Evolutionary conservation across 2,888 invertebrate species (phyloP), one percentile per base, ranked within the genome.

Genomic region (Odontocerum albicorne): DNA sequence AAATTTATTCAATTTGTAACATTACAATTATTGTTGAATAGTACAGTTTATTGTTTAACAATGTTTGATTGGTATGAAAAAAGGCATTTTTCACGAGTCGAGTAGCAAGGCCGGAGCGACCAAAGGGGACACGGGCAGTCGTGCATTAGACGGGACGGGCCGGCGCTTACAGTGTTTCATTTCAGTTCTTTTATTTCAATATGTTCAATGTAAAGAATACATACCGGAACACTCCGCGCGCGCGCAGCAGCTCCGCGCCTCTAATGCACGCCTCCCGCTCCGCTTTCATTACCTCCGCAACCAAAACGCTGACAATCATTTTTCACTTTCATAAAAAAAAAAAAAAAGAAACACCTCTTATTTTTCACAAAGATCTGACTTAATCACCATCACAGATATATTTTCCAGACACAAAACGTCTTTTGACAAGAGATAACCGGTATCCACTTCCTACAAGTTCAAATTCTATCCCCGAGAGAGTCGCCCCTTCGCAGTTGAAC

Each of bases 401-500:
- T 79, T 89, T 90, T 59, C 98, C 98, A 60, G 97, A 92, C 62
- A 96, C 90, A 72, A 97, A 96, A 66, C 97, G 87, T 64, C 94
- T 86, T 73, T 97, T 97, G 57, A 96, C 90, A 67, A 98, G 84
- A 49, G 97, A 98, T 63, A 98, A 80, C 64, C 97, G 85, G 74
- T 97, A 98, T 3, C 96, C 96, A 62, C 86, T 79, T 45, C 95
- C 95, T 60, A 88, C 81, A 42, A 98, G 80, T 70, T 94, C 92
- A 70, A 98, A 94, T 67, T 96, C 95, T 52, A 95, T 88, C 51
- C 96, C 96, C 10, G 97, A 97, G 35, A 98, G 77, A 3, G 95
- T 96, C 32, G 96, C 92, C 49, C 96, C 96, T 72, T 96, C 95
- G 71, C 95, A 95, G 72, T 94, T 90, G 71, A 98, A 98, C 73